Evolutionary conservation across 1,140 invertebrate species (phyloP).

Genomic region (Drepana arcuata): DNA sequence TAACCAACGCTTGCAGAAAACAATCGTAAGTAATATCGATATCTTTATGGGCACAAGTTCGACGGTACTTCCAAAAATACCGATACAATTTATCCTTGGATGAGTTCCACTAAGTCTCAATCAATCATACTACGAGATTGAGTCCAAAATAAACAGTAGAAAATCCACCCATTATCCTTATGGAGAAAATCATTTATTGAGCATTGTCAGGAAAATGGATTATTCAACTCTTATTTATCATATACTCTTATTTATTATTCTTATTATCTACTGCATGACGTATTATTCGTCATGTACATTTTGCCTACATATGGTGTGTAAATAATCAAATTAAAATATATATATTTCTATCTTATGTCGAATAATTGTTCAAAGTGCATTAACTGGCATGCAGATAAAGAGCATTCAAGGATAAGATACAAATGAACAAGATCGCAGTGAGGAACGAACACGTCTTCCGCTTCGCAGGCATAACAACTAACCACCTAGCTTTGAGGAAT

Average conservation of each 20-base stretch:
- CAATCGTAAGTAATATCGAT: slow-evolving; percentile 7
- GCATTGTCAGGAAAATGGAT: slow-evolving; percentile 24
- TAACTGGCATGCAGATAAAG: no score
- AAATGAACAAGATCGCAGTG: no score
- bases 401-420: no score
- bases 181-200: slow-evolving; percentile 38
- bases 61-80: slow-evolving; percentile 18
- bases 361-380: no score
- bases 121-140: slow-evolving; percentile 33
- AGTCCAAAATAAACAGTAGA: slow-evolving; percentile 36
- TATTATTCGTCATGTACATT: background rate
- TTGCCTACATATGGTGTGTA: no score
- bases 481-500: no score
- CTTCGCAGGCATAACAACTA: no score
- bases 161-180: slow-evolving; percentile 30
- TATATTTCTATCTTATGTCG: no score
- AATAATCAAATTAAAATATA: no score
- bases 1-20: slow-evolving; percentile 2
- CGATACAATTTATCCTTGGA: slow-evolving; percentile 29
- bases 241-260: no score
- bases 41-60: slow-evolving; percentile 11
- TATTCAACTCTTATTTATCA: slow-evolving; percentile 17
- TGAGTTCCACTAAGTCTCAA: slow-evolving; percentile 33
- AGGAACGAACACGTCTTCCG: no score
- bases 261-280: no score